These are phyloP conservation scores for Procambarus virginalis DNA, from an alignment of 1,140 invertebrate genomes.

Conservation along the genomic window DNA sequence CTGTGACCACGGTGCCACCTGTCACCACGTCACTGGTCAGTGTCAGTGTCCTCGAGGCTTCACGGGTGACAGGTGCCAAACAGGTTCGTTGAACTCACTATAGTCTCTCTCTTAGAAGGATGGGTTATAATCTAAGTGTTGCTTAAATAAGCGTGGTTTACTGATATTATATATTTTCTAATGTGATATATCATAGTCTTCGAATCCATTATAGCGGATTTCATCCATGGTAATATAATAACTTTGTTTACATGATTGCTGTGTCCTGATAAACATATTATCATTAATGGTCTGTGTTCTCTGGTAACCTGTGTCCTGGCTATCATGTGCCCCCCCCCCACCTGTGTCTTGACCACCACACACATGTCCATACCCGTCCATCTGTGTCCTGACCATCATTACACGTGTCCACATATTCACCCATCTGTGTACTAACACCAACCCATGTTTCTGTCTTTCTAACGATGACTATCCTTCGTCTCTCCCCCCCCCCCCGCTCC, in stretches of 20 bases:
- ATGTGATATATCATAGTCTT: neutral
- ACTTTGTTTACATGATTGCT: no score
- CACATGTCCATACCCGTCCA: neutral
- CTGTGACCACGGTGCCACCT: conserved; percentile 80
- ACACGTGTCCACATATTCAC: no score
- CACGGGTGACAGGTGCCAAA: conserved; percentile 84
- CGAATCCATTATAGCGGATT: neutral
- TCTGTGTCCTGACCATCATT: no score
- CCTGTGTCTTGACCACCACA: neutral
- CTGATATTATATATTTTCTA: no score
- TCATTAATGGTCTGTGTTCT: neutral
- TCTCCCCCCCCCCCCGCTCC: neutral
- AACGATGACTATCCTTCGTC: no score
- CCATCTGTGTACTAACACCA: no score
- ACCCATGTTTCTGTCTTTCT: no score
- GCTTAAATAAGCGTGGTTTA: no score
- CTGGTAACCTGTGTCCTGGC: neutral
- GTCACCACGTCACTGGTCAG: conserved; percentile 84
- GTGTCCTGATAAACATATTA: neutral
- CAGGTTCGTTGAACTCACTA: conserved; percentile 70
- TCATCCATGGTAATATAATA: neutral
- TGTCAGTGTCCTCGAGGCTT: conserved; percentile 91
- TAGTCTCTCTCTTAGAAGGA: no score
- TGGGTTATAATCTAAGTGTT: no score
- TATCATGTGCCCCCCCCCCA: no score